Evolutionary conservation across 2,113 vertebrate genomes (phyloP), one percentile per base, ranked within the genome.

Genomic region (Lates calcarifer): DNA sequence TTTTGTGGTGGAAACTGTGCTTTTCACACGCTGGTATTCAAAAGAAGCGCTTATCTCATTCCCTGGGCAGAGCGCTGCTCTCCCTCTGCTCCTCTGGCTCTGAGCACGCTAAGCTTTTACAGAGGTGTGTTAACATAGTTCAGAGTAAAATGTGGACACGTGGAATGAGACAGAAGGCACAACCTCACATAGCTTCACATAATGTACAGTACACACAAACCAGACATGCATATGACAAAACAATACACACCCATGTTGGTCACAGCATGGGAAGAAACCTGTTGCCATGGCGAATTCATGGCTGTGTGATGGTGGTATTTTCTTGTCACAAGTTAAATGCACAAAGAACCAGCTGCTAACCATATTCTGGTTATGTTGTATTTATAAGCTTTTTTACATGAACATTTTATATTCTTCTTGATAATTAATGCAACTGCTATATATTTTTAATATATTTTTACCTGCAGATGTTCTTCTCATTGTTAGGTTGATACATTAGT

Each of bases 211-310:
- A 17, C 53, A 10, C 24, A 12, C 49, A 72, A 64, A 68, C 51
- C 22, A 47, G 39, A 60, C n/a, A 3, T 55, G 61, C 56, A 47
- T 24, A 28, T 81, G 65, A 41, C 71, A 37, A 74, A 76, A 74
- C 56, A 49, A 74, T 55, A 47, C 64, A 69, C 67, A 20, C 29
- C 33, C 26, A 70, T 74, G n/a, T 58, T 63, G 31, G 62, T 35
- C 68, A 14, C 60, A 33, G 56, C 67, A 26, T 66, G 66, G 20
- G 45, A 55, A 31, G 79, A 75, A 56, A 82, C 81, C 47, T 83
- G 91, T 93, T 93, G 79, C 88, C 89, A 92, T 90, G 84, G 92
- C 69, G 63, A 91, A 84, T 39, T 26, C 70, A 65, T 64, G 77
- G 57, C 65, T 58, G 77, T 79, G 56, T 75, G 66, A 64, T 29